Conservation (phyloP, 2,888 invertebrate genomes). For the Hydropsyche betteni region DNA sequence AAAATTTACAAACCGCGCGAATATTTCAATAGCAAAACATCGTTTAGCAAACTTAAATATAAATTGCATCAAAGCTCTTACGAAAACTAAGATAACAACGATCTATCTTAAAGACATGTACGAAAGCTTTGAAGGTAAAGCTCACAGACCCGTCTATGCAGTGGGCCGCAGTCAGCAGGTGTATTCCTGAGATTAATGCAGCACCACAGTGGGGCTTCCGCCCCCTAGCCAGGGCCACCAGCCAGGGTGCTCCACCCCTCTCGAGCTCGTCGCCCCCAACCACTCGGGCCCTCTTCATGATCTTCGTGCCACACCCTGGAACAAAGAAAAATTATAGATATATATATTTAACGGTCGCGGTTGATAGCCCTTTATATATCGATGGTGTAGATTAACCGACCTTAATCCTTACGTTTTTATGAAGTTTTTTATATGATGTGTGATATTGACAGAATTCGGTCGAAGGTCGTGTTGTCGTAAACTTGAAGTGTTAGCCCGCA, state of each 20-base stretch:
- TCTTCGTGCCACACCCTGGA: conserved; percentile 69
- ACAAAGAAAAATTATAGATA: conserved; percentile 26
- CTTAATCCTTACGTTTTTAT: no score
- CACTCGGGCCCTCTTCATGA: conserved; percentile 67
- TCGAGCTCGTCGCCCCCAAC: conserved; percentile 75
- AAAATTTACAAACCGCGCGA: background rate
- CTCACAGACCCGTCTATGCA: conserved; percentile 74
- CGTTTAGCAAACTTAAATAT: background rate
- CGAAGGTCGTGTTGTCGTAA: no score
- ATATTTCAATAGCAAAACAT: no score
- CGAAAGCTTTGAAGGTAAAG: background rate
- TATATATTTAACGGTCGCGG: no score
- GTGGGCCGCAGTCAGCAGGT: conserved; percentile 80
- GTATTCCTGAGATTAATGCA: conserved; percentile 73
- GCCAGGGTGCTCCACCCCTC: conserved; percentile 79
- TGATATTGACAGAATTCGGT: no score
- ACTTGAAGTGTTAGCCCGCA: no score
- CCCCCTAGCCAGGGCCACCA: conserved; percentile 73
- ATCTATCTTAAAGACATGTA: background rate
- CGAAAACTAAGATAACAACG: no score
- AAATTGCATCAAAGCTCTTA: no score
- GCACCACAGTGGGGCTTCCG: conserved; percentile 78
- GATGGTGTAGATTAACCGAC: no score
- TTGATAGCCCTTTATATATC: no score
- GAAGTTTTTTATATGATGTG: no score